Percentiles rank a stretch among this genome's conserved stretches.
phyloP scores from a whole-genome alignment of 2,888 invertebrate species.

The Callinectes sapidus region DNA sequence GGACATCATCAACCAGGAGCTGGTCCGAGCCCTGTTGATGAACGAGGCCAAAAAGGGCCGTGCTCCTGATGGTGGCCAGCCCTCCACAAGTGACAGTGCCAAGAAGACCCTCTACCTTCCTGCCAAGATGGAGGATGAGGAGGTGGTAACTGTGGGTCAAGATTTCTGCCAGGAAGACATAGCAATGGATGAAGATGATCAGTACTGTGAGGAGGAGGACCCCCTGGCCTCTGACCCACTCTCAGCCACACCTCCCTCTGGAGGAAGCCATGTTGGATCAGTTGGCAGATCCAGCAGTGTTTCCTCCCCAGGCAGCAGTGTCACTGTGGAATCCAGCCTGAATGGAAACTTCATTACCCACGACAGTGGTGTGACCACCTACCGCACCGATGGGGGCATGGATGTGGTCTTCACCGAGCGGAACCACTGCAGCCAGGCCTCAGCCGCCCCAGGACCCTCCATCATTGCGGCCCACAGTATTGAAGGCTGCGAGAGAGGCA shows the following conservation, averaged over 20 bases:
- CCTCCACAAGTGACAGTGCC: slow-evolving; percentile 47
- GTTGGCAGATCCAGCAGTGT: slow-evolving; percentile 51
- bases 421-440: slow-evolving; percentile 20
- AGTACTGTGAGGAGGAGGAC: slow-evolving; percentile 50
- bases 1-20: slow-evolving; percentile 70
- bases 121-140: slow-evolving; percentile 37
- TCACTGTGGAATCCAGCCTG: slow-evolving; percentile 55
- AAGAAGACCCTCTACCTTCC: not conserved
- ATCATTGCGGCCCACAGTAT: not conserved
- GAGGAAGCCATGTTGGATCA: not conserved
- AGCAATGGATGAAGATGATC: slow-evolving; percentile 38
- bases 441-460: slow-evolving; percentile 2
- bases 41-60: slow-evolving; percentile 60
- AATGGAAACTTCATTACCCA: slow-evolving; percentile 40
- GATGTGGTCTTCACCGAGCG: slow-evolving; percentile 54
- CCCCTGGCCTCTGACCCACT: slow-evolving; percentile 52
- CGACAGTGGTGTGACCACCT: slow-evolving; percentile 1
- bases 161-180: slow-evolving; percentile 38
- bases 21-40: slow-evolving; percentile 70
- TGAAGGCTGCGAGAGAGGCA: slow-evolving; percentile 9
- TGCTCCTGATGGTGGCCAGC: slow-evolving; percentile 13
- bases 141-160: slow-evolving; percentile 38
- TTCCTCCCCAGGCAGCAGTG: slow-evolving; percentile 55
- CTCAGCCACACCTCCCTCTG: slow-evolving; percentile 13
- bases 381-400: slow-evolving; percentile 51